Conservation (phyloP, 1,140 invertebrate species). For the Ceratosolen fusciceps region DNA sequence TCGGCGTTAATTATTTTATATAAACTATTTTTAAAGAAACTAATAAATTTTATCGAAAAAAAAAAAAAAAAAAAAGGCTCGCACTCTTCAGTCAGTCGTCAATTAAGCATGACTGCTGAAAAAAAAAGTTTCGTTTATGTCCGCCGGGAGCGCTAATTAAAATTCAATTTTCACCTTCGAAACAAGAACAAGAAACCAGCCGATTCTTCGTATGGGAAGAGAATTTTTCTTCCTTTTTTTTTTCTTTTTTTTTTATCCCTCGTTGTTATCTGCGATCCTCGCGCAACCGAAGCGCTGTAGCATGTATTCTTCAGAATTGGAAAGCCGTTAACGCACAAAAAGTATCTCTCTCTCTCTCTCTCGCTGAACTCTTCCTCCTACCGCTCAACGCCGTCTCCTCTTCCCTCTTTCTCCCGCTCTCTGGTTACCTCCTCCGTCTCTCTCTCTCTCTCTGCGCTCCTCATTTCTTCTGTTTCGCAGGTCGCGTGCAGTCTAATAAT, state of each 20-base stretch:
- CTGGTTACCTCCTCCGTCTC: neutral
- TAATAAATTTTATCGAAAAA: neutral
- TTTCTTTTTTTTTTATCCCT: conserved; percentile 3
- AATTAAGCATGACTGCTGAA: neutral
- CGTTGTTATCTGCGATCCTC: neutral
- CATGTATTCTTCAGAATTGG: neutral
- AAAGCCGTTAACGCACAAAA: conserved; percentile 9
- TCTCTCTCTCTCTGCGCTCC: neutral
- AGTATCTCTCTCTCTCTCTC: neutral
- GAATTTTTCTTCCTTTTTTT: conserved; percentile 14
- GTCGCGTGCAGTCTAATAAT: conserved; percentile 12
- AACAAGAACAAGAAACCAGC: neutral
- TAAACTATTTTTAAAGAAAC: conserved; percentile 21
- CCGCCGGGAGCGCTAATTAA: neutral
- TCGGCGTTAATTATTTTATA: conserved; percentile 23
- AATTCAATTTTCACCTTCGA: conserved; percentile 11
- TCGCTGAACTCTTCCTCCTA: too few species aligned
- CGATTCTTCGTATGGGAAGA: neutral
- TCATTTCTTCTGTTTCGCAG: neutral
- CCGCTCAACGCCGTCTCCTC: too few species aligned
- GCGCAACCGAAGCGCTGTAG: neutral
- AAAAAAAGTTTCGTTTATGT: conserved; percentile 7
- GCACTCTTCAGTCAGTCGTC: conserved; percentile 4
- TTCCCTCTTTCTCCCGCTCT: neutral
- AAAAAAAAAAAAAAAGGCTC: too few species aligned